A percentile compares a stretch with the other conserved stretches of the same genome.
Evolutionary conservation across 2,797 vertebrate genomes (phyloP).

Genomic region (Nannoperca australis): DNA sequence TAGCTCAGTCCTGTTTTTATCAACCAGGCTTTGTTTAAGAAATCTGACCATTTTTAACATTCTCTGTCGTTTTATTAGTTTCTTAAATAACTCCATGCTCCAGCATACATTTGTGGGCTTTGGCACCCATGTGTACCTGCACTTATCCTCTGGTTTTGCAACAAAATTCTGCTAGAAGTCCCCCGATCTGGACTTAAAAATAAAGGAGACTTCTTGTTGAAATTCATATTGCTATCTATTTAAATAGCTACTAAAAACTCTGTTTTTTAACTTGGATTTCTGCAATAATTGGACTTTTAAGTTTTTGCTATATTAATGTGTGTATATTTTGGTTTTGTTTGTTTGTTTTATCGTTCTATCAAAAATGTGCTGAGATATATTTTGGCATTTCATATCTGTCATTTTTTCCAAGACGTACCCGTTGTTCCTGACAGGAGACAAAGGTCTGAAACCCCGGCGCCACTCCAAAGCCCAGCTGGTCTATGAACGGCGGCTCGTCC

Average conservation of each 20-base stretch:
- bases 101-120: too few relatives aligned
- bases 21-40: neutral
- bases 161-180: neutral
- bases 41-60: neutral
- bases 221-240: neutral
- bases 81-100: neutral
- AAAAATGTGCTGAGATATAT: conserved; percentile 12
- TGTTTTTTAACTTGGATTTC: neutral
- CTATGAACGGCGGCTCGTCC: conserved; percentile 96
- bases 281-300: neutral
- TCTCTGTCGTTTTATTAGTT: neutral
- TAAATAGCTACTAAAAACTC: neutral
- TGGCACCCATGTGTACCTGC: neutral
- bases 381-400: neutral
- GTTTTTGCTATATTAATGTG: neutral
- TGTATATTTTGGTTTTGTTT: neutral
- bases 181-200: neutral
- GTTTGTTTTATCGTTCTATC: neutral
- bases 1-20: neutral
- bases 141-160: neutral
- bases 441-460: conserved; percentile 99
- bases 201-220: neutral
- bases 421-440: conserved; percentile 98
- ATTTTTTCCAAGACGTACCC: conserved; percentile 85
- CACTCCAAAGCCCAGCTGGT: conserved; percentile 98